phyloP scores from a whole-genome alignment of 2,888 invertebrate species.

The Anagyrus pseudococci region DNA sequence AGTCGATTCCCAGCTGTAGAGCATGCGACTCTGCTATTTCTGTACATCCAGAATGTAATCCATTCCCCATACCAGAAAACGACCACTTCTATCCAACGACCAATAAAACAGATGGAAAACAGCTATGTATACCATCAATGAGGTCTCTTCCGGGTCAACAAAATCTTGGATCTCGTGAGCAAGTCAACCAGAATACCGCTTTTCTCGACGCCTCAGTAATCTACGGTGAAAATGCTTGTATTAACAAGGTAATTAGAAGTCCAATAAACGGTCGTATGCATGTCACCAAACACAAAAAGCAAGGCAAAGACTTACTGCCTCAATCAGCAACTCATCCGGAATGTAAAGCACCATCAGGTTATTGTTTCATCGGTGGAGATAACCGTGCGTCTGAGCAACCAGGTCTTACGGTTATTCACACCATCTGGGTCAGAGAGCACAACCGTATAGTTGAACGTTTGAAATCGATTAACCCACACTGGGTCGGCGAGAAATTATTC shows the following conservation, averaged over 20 bases:
- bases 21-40: constrained; percentile 86
- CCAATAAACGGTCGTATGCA: constrained; percentile 85
- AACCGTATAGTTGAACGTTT: constrained; percentile 84
- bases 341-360: constrained; percentile 84
- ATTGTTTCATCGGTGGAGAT: constrained; percentile 89
- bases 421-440: constrained; percentile 87
- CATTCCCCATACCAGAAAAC: constrained; percentile 86
- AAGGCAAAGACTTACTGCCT: constrained; percentile 81
- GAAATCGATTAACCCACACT: constrained; percentile 82
- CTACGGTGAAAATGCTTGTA: constrained; percentile 89
- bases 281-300: constrained; percentile 74
- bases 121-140: constrained; percentile 93
- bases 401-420: constrained; percentile 86
- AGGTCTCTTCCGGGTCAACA: constrained; percentile 92
- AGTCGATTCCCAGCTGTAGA: constrained; percentile 88
- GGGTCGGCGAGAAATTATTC: constrained; percentile 86
- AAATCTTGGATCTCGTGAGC: constrained; percentile 86
- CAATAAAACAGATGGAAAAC: constrained; percentile 81
- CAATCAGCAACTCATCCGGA: constrained; percentile 82
- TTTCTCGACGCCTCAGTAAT: constrained; percentile 87
- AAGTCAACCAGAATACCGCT: constrained; percentile 92
- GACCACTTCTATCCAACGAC: constrained; percentile 90
- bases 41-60: constrained; percentile 93
- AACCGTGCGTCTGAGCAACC: constrained; percentile 93
- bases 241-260: constrained; percentile 77